A percentile compares a stretch with the other conserved stretches of the same genome.
phyloP scores from a whole-genome alignment of 1,140 invertebrate genomes.

The Anastrepha ludens region DNA sequence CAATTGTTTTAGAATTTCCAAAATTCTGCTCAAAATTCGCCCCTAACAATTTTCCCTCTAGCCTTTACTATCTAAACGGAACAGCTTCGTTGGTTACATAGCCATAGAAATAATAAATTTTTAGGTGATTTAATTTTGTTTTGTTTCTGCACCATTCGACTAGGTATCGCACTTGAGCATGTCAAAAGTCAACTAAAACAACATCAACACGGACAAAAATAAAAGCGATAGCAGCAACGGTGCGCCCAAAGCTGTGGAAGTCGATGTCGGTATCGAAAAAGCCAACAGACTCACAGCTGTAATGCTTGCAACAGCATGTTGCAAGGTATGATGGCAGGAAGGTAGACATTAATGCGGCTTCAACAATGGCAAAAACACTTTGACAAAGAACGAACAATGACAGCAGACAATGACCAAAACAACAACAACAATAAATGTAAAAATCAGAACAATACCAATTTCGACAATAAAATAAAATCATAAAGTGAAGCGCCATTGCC shows the following conservation, averaged over 20 bases:
- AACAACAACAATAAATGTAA: conserved; percentile 9
- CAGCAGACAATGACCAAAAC: not conserved
- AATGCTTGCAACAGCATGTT: not conserved
- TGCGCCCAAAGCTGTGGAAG: not conserved
- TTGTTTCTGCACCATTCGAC: not conserved
- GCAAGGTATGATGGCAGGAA: not conserved
- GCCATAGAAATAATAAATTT: conserved; percentile 10
- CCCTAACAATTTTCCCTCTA: not conserved
- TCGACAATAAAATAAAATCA: not conserved
- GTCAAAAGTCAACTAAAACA: conserved; percentile 16
- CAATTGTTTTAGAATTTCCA: no score
- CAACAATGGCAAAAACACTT: conserved; percentile 3
- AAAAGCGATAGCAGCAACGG: not conserved
- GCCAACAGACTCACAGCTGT: not conserved
- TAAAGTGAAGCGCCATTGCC: conserved; percentile 6
- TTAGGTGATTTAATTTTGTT: conserved; percentile 21
- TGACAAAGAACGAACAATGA: conserved; percentile 12
- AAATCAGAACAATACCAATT: conserved; percentile 43
- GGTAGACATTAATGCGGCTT: not conserved
- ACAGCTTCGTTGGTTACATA: not conserved
- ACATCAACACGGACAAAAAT: not conserved
- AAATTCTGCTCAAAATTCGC: not conserved
- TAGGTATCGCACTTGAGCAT: not conserved
- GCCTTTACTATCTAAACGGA: not conserved
- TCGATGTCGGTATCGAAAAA: not conserved